Evolutionary conservation across 2,113 vertebrate genomes (phyloP).

Genomic region (Columba livia): DNA sequence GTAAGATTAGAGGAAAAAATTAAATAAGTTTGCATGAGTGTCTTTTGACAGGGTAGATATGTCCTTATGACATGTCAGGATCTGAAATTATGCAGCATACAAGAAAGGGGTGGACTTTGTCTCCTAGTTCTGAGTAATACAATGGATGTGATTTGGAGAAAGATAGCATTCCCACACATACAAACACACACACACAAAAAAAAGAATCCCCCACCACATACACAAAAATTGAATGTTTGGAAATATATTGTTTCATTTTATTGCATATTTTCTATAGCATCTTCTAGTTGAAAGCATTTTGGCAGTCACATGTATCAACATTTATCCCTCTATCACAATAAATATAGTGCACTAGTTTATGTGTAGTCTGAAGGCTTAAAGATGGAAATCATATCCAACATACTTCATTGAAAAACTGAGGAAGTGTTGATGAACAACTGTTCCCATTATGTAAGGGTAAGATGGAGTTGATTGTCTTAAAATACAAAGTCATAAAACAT

Average conservation of each 20-base stretch:
- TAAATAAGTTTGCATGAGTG: neutral
- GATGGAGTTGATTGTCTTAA: neutral
- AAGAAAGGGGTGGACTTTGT: neutral
- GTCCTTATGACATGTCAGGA: neutral
- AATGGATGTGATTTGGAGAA: accelerated
- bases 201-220: too few species aligned
- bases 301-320: neutral
- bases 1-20: neutral
- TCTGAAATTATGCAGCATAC: neutral
- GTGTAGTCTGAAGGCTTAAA: neutral
- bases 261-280: neutral
- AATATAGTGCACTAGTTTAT: neutral
- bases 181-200: neutral
- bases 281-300: neutral
- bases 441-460: neutral
- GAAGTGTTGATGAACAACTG: neutral
- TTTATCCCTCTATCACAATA: neutral
- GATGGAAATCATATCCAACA: neutral
- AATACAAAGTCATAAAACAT: neutral
- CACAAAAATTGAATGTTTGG: neutral
- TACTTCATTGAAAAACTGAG: neutral
- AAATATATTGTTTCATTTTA: neutral
- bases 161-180: neutral
- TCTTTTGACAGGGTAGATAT: neutral
- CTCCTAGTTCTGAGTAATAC: neutral